Evolutionary conservation across 1,140 invertebrate species (phyloP), one percentile per base, ranked within the genome.

Genomic region (Hestina assimilis): DNA sequence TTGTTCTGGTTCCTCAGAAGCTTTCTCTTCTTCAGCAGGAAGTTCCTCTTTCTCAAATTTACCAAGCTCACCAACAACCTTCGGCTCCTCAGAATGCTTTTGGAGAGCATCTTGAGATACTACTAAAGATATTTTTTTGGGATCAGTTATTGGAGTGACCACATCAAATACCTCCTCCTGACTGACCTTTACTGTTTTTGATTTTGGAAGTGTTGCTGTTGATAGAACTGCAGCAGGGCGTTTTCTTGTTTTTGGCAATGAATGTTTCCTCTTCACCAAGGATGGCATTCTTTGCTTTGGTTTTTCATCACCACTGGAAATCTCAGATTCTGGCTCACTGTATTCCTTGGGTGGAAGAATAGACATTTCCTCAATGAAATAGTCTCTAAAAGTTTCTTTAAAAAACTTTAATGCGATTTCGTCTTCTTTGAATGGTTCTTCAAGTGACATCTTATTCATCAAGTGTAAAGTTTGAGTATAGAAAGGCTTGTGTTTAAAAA

Each of bases 391-490:
- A 59, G 67, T 69, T 54, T 81, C 60, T 72, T 87, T 85, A 79
- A 91, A 77, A 86, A 86, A 83, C 72, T 62, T 57, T 69, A 83
- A 40, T 64, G 90, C 61, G 74, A 83, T 65, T 74, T 75, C 19
- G 84, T 78, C 77, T 80, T 92, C 78, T 72, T 92, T 90, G 89
- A 98, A 98, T n/a, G 97, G 97, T 53, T 93, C 92, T 24, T 95
- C 94, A 35, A 98, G 78, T 83, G 95, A 96, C 96, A 99, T 97
- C 89, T 95, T 96, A 77, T 98, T 98, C 96, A 98, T 98, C 21
- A 99, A 90, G 90, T 98, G 96, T 41, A 98, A 77, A 4, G 96
- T 94, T 91, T 95, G 96, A 15, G 91, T 93, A 78, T 98, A 98
- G 83, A 98, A 96, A 66, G 93, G 92, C 35, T 94, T 93, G 68